Conservation (phyloP, 2,797 vertebrate genomes). For the Eulemur rubriventer region DNA sequence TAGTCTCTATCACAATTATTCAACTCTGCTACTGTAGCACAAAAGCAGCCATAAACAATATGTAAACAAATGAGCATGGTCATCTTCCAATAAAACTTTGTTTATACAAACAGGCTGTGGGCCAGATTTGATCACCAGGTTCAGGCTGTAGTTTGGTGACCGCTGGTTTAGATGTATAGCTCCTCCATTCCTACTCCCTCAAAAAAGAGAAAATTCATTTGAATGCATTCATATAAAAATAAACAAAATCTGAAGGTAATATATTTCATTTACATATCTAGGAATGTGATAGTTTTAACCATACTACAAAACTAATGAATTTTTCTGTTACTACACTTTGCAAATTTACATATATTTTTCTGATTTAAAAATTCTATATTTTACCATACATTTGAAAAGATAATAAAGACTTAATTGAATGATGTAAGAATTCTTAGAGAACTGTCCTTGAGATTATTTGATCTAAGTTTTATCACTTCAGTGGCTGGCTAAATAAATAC, state of each 20-base stretch:
- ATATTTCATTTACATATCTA: constrained; percentile 10
- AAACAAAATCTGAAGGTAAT: constrained; percentile 36
- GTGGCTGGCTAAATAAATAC: constrained; percentile 29
- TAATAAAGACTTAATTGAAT: constrained; percentile 34
- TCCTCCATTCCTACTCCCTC: background rate
- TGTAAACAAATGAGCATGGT: background rate
- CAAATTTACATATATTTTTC: background rate
- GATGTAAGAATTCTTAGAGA: constrained; percentile 13
- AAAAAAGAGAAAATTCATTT: background rate
- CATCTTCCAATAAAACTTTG: constrained; percentile 11
- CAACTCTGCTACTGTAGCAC: background rate
- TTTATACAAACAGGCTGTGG: background rate
- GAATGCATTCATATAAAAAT: background rate
- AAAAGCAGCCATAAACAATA: background rate
- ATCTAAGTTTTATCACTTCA: constrained; percentile 14
- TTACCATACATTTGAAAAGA: constrained; percentile 31
- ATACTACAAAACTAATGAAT: background rate
- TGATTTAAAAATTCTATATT: constrained; percentile 21
- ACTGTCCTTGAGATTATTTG: background rate
- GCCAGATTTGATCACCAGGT: background rate
- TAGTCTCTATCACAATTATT: background rate
- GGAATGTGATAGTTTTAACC: constrained; percentile 12
- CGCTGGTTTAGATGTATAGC: background rate
- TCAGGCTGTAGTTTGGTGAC: background rate
- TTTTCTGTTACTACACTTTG: constrained; percentile 22